Base-by-base conservation (phyloP, 2,888 invertebrate species). In the Drosophila peninsularis region DNA sequence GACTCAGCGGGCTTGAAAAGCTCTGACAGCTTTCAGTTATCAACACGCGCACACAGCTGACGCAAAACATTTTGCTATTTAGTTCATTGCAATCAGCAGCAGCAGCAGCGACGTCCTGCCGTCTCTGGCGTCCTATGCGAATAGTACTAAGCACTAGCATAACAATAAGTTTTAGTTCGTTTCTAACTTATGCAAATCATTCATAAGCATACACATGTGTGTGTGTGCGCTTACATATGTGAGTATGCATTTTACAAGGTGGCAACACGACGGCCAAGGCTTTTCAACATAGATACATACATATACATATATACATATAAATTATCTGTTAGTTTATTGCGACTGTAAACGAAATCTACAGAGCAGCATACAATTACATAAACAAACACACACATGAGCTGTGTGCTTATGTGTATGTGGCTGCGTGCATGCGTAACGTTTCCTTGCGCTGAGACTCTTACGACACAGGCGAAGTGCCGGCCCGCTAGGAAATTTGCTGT, bases 131-230 rank as follows among this genome's bases (percentile, higher is more conserved):
- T 57, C 37, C 24, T 32, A 73, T 64, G 63, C 30, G 49, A 56
- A 60, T 27, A 60, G 60, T 71, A 61, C 63, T 52, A 41, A 54
- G 61, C 63, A 76, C 34, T 62, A 72, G 68, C 27, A 63, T 71
- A 61, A 50, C 11, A 37, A 49, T 63, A 60, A 69, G 19, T 64
- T 70, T 54, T 58, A 70, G 54, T 70, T 57, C 42, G 44, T 30
- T 21, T 45, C 32, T 21, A 24, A 45, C 61, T 30, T 7, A 54
- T 13, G 21, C 19, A 50, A 27, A 21, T 1, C n/a, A 37, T n/a
- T 17, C 37, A 52, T 17, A 13, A 3, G 17, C 17, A 24, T 21
- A 53, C 34, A 42, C 10, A 21, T 30, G 53, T 42, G 14, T 52
- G 17, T 52, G n/a, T 42, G 44, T 30, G 41, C 41, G 37, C 53